Conservation (phyloP, 2,888 invertebrate species). For the Chydorus sphaericus region DNA sequence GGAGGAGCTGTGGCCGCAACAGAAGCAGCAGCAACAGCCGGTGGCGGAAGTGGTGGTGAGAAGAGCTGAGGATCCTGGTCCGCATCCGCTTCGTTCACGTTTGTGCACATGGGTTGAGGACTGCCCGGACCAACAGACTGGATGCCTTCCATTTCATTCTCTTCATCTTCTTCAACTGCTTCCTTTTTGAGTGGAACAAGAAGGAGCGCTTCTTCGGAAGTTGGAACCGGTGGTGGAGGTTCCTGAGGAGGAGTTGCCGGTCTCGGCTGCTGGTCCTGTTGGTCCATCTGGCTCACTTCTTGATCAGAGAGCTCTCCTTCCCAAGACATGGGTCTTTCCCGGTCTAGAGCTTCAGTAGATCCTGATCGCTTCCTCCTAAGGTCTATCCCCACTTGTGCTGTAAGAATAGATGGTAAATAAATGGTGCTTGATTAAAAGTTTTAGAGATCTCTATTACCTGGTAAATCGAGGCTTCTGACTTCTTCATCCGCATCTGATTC, state of each 20-base stretch:
- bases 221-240: neutral
- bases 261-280: neutral
- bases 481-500: conserved; percentile 64
- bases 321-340: conserved; percentile 81
- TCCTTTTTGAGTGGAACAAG: conserved; percentile 9
- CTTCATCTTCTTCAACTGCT: conserved; percentile 25
- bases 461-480: conserved; percentile 61
- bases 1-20: neutral
- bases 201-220: neutral
- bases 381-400: conserved; percentile 14
- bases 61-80: neutral
- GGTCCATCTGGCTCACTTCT: conserved; percentile 36
- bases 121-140: conserved; percentile 21
- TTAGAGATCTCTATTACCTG: conserved; percentile 26
- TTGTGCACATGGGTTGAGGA: conserved; percentile 10
- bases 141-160: conserved; percentile 35
- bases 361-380: conserved; percentile 18
- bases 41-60: neutral
- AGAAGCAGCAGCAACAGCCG: neutral
- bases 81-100: neutral
- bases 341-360: conserved; percentile 24
- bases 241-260: neutral
- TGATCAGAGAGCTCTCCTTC: conserved; percentile 81
- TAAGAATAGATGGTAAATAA: neutral
- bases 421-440: neutral